Evolutionary conservation across 2,797 vertebrate species (phyloP).

Genomic region (Graptemys geographica): DNA sequence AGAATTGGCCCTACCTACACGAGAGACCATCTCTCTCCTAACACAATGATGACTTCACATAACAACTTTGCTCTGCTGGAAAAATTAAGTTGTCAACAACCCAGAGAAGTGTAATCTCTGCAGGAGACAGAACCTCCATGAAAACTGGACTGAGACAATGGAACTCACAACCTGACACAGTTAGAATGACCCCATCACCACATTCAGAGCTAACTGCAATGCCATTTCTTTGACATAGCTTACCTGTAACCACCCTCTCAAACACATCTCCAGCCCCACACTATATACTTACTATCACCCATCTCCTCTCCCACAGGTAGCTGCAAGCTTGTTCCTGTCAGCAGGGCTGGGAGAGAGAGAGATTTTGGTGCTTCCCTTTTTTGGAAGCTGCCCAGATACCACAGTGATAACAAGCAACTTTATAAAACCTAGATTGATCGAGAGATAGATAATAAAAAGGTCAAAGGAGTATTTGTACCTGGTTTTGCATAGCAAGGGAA

Average conservation of each 20-base stretch:
- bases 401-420: fast-evolving
- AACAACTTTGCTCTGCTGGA: not conserved
- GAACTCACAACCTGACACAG: not conserved
- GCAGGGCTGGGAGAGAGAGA: not conserved
- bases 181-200: not conserved
- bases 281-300: not conserved
- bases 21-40: not conserved
- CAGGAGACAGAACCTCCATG: not conserved
- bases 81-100: not conserved
- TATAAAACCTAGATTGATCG: not conserved
- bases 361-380: not conserved
- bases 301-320: not conserved
- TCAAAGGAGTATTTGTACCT: not conserved
- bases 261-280: not conserved
- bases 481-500: not conserved
- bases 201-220: not conserved
- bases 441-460: not conserved
- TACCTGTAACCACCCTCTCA: not conserved
- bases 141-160: fast-evolving
- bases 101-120: not conserved
- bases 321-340: not conserved
- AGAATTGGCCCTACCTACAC: not conserved
- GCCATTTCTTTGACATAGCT: fast-evolving
- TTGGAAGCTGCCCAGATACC: not conserved
- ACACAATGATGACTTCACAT: not conserved